phyloP scores from a whole-genome alignment of 2,888 invertebrate genomes.

The Apodemia mormo region DNA sequence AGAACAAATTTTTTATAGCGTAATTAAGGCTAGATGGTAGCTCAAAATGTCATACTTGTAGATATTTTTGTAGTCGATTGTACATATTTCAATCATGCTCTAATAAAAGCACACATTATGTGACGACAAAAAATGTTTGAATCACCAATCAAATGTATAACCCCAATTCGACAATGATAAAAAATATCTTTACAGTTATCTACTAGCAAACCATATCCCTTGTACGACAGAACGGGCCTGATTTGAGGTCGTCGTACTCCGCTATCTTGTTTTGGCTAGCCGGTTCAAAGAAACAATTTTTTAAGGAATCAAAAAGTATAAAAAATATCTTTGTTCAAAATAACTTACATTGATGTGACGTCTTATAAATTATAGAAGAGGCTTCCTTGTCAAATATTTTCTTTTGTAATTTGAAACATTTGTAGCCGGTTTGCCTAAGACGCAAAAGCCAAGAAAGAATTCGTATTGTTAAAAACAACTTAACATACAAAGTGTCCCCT shows the following conservation, averaged over 20 bases:
- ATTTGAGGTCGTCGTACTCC: slow-evolving; percentile 53
- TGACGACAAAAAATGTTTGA: slow-evolving; percentile 35
- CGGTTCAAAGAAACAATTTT: slow-evolving; percentile 54
- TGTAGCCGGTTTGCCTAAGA: not conserved
- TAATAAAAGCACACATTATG: not conserved
- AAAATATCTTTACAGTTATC: slow-evolving; percentile 75
- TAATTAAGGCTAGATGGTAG: too few relatives aligned
- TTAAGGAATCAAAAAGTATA: slow-evolving; percentile 43
- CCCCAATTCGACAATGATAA: slow-evolving; percentile 63
- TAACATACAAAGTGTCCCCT: not conserved
- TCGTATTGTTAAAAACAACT: not conserved
- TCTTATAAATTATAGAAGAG: not conserved
- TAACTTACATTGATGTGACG: slow-evolving; percentile 4
- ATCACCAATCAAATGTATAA: slow-evolving; percentile 66
- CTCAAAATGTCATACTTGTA: too few relatives aligned
- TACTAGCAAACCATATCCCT: slow-evolving; percentile 70
- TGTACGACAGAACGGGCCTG: slow-evolving; percentile 60
- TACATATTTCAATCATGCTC: not conserved
- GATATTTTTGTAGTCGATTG: not conserved
- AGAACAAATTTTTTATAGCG: too few relatives aligned
- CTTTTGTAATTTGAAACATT: slow-evolving; percentile 19
- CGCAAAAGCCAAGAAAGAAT: slow-evolving; percentile 6
- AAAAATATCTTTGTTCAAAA: slow-evolving; percentile 20
- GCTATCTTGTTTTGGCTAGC: slow-evolving; percentile 58
- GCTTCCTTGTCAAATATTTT: slow-evolving; percentile 18